phyloP scores from a whole-genome alignment of 2,797 vertebrate species.

The Nyctalus aviator region DNA sequence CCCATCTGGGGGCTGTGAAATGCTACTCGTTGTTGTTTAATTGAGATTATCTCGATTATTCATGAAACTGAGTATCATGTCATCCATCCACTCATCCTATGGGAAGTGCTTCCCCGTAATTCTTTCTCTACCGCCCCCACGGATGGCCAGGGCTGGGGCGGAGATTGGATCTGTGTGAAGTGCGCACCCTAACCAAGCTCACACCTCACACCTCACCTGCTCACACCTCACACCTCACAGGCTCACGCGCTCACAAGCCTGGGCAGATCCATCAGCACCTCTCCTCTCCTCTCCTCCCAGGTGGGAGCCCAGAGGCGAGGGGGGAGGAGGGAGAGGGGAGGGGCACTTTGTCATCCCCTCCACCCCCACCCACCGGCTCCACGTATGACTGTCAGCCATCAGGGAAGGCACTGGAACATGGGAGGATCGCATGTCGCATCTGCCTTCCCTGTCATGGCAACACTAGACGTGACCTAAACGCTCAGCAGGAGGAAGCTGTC shows the following conservation, averaged over 20 bases:
- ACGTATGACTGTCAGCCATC: not conserved
- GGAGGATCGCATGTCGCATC: not conserved
- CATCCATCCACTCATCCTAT: not conserved
- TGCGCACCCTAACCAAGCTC: not conserved
- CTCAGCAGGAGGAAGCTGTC: not conserved
- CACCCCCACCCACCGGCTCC: not conserved
- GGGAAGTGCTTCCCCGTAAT: not conserved
- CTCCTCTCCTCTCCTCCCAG: not conserved
- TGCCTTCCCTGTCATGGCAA: not conserved
- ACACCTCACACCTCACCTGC: too few species aligned
- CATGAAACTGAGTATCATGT: not conserved
- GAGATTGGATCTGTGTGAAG: too few species aligned
- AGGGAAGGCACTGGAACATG: not conserved
- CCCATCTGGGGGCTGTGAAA: not conserved
- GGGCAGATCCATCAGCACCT: too few species aligned
- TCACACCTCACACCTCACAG: too few species aligned
- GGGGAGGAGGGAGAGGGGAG: not conserved
- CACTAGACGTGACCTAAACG: not conserved
- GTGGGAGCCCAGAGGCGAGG: not conserved
- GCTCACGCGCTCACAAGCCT: not conserved
- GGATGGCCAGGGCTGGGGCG: not conserved
- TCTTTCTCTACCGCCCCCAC: not conserved
- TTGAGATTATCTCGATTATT: not conserved
- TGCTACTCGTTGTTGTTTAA: not conserved
- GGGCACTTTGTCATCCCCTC: not conserved